These are phyloP conservation scores for Melanotaenia trifasciata DNA, from an alignment of 2,797 vertebrate species.

Conservation along the genomic window DNA sequence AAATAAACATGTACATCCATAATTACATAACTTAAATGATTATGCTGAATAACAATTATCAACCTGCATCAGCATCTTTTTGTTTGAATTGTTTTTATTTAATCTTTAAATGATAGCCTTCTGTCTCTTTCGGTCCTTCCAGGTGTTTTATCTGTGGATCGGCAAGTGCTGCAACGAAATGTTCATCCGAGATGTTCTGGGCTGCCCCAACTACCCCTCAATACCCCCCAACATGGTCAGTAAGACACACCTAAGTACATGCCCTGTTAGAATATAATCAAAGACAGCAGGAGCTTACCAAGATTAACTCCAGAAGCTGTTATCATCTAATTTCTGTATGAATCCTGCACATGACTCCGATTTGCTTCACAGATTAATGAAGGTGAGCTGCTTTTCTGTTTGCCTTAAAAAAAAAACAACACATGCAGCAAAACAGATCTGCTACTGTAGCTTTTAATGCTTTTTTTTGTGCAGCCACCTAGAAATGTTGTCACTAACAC, in stretches of 20 bases:
- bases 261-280: neutral
- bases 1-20: neutral
- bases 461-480: slow-evolving; percentile 18
- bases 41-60: too few relatives aligned
- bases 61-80: too few relatives aligned
- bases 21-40: neutral
- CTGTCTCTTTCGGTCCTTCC: neutral
- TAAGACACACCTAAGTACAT: neutral
- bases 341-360: slow-evolving; percentile 33
- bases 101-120: neutral
- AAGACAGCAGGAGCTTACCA: neutral
- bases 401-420: neutral
- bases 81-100: too few relatives aligned
- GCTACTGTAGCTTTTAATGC: slow-evolving; percentile 42
- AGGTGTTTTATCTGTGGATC: slow-evolving; percentile 95
- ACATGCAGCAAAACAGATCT: slow-evolving; percentile 41
- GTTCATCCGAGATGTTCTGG: slow-evolving; percentile 93
- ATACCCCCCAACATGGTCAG: slow-evolving; percentile 93
- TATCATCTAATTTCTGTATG: neutral
- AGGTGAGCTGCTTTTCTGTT: slow-evolving; percentile 7
- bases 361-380: slow-evolving; percentile 5
- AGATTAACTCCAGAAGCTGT: neutral
- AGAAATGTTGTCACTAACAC: slow-evolving; percentile 43
- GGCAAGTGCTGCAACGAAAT: slow-evolving; percentile 88
- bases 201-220: slow-evolving; percentile 88